Percentiles rank a stretch among this genome's conserved stretches.
Evolutionary conservation across 2,888 invertebrate genomes (phyloP).

Genomic region (Macaria liturata): DNA sequence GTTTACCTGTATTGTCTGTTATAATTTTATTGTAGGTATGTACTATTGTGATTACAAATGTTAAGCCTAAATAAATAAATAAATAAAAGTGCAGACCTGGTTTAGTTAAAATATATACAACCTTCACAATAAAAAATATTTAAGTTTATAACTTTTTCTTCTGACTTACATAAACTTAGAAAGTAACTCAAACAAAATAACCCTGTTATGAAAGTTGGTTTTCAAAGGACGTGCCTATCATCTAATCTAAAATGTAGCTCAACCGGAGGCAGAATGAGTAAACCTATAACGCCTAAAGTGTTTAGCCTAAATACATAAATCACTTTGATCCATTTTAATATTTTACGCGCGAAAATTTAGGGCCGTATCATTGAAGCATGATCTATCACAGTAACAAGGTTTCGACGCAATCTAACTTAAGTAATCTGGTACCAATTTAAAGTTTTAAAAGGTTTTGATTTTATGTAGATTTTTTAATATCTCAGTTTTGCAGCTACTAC

Average conservation of each 20-base stretch:
- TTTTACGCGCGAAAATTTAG: constrained; percentile 30
- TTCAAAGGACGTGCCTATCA: constrained; percentile 19
- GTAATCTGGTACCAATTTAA: constrained; percentile 3
- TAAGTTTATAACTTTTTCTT: too few relatives aligned
- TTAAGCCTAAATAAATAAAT: too few relatives aligned
- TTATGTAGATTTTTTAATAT: background rate
- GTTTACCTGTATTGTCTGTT: too few relatives aligned
- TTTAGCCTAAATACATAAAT: constrained; percentile 41
- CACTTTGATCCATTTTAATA: constrained; percentile 41
- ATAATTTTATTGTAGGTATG: too few relatives aligned
- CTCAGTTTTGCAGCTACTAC: too few relatives aligned
- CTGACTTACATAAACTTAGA: too few relatives aligned
- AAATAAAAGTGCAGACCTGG: too few relatives aligned
- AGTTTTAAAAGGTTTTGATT: background rate
- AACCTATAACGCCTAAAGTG: constrained; percentile 27
- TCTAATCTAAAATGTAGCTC: constrained; percentile 9
- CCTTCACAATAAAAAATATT: too few relatives aligned
- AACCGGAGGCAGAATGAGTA: constrained; percentile 16
- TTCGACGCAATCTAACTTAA: constrained; percentile 9
- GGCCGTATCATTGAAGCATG: constrained; percentile 11
- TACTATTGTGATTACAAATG: too few relatives aligned
- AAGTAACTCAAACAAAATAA: too few relatives aligned
- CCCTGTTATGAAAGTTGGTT: background rate
- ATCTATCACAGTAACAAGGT: constrained; percentile 15
- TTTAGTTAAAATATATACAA: too few relatives aligned